Evolutionary conservation across 1,140 invertebrate genomes (phyloP).

Genomic region (Bombus huntii): DNA sequence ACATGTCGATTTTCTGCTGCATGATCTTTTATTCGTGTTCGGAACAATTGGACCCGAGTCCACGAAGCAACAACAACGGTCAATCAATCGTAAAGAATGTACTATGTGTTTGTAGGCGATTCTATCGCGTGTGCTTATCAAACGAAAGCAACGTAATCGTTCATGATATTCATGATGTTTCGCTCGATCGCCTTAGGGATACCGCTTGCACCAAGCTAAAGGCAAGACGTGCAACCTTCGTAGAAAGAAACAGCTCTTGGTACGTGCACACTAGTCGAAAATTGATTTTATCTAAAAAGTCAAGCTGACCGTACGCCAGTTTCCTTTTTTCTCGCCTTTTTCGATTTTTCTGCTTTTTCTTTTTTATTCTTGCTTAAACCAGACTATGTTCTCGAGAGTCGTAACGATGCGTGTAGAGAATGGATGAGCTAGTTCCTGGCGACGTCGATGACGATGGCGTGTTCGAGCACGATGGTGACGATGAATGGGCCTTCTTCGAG

Average conservation of each 20-base stretch:
- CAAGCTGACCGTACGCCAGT: conserved; percentile 3
- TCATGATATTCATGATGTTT: not conserved
- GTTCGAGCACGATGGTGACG: conserved; percentile 75
- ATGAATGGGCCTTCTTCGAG: conserved; percentile 76
- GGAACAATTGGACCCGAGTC: not conserved
- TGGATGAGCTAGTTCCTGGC: conserved; percentile 78
- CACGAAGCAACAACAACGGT: conserved; percentile 1
- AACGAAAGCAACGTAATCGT: conserved; percentile 7
- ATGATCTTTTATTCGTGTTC: not conserved
- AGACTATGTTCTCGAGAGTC: conserved; percentile 80
- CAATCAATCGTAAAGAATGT: not conserved
- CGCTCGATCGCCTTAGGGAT: not conserved
- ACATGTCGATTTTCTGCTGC: not conserved
- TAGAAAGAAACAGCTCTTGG: conserved; percentile 21
- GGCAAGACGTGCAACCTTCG: conserved; percentile 25
- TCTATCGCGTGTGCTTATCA: conserved; percentile 6
- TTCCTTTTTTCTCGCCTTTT: not conserved
- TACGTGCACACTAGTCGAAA: conserved; percentile 22
- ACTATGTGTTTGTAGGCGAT: not conserved
- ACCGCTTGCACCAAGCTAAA: conserved; percentile 18
- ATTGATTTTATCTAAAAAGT: conserved; percentile 8
- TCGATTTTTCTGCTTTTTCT: not conserved
- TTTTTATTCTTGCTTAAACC: conserved; percentile 63
- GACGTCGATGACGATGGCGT: conserved; percentile 78
- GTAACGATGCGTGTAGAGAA: conserved; percentile 79